Percentiles rank a stretch among this genome's conserved stretches.
Conservation (phyloP, 1,140 invertebrate species). For the Lysiphlebus fabarum region DNA sequence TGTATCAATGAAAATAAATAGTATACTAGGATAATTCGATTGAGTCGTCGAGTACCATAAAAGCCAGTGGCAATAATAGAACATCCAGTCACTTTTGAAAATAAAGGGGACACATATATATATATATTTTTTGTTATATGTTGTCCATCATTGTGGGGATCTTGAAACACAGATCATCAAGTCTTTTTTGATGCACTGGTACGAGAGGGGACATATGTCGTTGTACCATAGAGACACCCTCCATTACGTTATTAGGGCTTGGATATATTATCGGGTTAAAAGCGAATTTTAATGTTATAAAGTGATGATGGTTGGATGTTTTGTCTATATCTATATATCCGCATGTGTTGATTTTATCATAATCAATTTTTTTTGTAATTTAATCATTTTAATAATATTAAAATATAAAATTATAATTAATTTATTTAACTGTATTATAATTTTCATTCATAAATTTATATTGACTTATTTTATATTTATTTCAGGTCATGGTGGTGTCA, state of each 20-base stretch:
- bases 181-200: slow-evolving; percentile 43
- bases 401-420: no score
- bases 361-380: slow-evolving; percentile 1
- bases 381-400: not conserved
- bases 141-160: slow-evolving; percentile 26
- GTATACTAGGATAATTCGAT: slow-evolving; percentile 23
- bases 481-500: slow-evolving; percentile 90
- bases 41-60: slow-evolving; percentile 23
- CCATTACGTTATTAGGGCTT: slow-evolving; percentile 48
- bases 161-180: slow-evolving; percentile 39
- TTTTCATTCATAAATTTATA: not conserved
- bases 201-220: slow-evolving; percentile 48
- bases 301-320: slow-evolving; percentile 1
- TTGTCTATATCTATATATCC: no score
- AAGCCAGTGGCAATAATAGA: slow-evolving; percentile 18
- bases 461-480: slow-evolving; percentile 40
- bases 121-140: slow-evolving; percentile 6
- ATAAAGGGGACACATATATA: no score
- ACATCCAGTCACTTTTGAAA: not conserved
- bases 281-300: slow-evolving; percentile 32
- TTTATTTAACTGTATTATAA: not conserved
- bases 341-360: not conserved
- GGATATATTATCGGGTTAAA: slow-evolving; percentile 37
- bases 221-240: slow-evolving; percentile 35
- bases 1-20: not conserved